Evolutionary conservation across 2,888 invertebrate species (phyloP).

Genomic region (Ptilodon capucinus): DNA sequence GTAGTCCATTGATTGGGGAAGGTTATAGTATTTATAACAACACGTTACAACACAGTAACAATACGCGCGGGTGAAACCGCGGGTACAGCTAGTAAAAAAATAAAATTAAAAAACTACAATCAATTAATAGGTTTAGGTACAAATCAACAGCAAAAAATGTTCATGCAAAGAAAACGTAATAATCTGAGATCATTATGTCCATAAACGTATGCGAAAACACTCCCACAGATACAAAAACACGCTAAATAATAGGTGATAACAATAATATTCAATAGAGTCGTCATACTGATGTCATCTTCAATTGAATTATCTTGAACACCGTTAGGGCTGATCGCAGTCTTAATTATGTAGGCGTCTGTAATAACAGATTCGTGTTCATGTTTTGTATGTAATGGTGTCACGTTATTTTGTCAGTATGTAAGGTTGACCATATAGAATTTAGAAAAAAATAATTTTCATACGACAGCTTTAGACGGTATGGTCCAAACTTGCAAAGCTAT

Average conservation of each 20-base stretch:
- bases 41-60: too few species aligned
- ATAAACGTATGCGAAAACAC: not conserved
- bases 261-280: conserved; percentile 20
- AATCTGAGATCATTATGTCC: conserved; percentile 1
- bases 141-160: not conserved
- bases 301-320: conserved; percentile 14
- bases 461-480: too few species aligned
- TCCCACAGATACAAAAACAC: not conserved
- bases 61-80: too few species aligned
- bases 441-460: too few species aligned
- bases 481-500: too few species aligned
- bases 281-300: conserved; percentile 27
- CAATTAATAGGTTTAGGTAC: too few species aligned
- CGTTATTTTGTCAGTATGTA: not conserved
- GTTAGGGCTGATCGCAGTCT: conserved; percentile 22
- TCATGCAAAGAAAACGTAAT: not conserved
- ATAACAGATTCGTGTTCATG: conserved; percentile 11
- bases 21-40: too few species aligned
- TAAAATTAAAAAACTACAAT: too few species aligned
- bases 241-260: conserved; percentile 10
- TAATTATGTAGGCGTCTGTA: conserved; percentile 13
- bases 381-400: not conserved
- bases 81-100: too few species aligned
- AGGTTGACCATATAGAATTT: not conserved
- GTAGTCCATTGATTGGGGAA: too few species aligned